Evolutionary conservation across 2,797 vertebrate species (phyloP).

Genomic region (Champsocephalus esox): DNA sequence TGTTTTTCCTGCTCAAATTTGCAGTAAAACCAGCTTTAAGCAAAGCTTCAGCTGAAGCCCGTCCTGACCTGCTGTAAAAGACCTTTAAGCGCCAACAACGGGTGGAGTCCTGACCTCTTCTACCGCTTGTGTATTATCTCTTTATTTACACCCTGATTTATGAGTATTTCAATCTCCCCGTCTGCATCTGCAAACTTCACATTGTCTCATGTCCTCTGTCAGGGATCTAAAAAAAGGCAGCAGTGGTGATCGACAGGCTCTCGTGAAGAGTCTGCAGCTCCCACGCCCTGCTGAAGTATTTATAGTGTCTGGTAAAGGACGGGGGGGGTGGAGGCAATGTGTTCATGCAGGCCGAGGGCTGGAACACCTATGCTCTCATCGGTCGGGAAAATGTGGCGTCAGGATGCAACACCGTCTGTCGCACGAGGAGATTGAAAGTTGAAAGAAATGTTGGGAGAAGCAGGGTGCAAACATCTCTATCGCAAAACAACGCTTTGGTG

Average conservation of each 20-base stretch:
- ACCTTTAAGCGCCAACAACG: not conserved
- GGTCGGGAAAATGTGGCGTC: not conserved
- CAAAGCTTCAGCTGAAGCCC: not conserved
- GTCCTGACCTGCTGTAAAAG: constrained; percentile 24
- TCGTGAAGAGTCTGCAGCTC: constrained; percentile 10
- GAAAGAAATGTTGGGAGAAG: not conserved
- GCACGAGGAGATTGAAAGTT: not conserved
- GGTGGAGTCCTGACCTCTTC: constrained; percentile 12
- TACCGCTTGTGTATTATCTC: not conserved
- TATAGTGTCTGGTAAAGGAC: constrained; percentile 19
- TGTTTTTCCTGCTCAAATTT: too few relatives aligned
- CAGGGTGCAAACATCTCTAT: not conserved
- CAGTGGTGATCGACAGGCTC: not conserved
- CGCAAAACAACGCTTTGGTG: not conserved
- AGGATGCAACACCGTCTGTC: fast-evolving
- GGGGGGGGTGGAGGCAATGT: not conserved
- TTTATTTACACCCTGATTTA: not conserved
- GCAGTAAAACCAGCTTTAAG: not conserved
- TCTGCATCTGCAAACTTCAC: not conserved
- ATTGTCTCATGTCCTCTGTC: not conserved
- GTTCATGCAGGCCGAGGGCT: not conserved
- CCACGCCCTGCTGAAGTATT: constrained; percentile 70
- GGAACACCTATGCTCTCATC: constrained; percentile 51
- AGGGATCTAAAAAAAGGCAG: not conserved
- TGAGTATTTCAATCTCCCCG: not conserved